Base-by-base conservation (phyloP, 2,113 vertebrate species). In the Aramus guarauna region DNA sequence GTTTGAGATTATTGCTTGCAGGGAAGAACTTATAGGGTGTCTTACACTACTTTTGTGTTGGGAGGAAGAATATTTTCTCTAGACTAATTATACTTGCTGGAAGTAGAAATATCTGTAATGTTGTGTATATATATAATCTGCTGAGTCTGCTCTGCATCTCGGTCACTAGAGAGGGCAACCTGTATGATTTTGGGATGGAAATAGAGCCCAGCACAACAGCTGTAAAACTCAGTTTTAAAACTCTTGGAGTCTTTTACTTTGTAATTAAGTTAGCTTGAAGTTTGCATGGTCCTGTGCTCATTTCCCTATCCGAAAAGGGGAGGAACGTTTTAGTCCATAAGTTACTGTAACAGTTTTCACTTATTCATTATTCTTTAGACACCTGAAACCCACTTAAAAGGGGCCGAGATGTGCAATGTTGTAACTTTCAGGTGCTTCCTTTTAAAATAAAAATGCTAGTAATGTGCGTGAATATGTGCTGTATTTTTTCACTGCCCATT, bases 1-100 rank as follows among this genome's bases (percentile, higher is more conserved):
- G 7, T 79, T 48, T 68, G 64, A 89, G 10, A 52, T 84, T 68
- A 34, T 68, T 87, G 17, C 22, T 36, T 24, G 27, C 66, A 56
- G 30, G 60, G 78, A 34, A 52, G 29, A 89, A 48, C 5, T 52
- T 68, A 11, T 0, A 58, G 55, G 5, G 12, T 83, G 34, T 72
- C 82, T 85, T 56, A 39, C 15, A 20, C 1, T 3, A 30, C 39
- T 84, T 85, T 82, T 91, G 34, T 41, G 22, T 67, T 59, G 77
- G 21, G 59, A 85, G 27, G 43, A 94, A 80, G 39, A 88, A 13
- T 43, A 23, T 55, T 24, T 87, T 94, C 75, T 56, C 43, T 86
- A 18, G 34, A 60, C 15, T 80, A 84, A 30, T 73, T 92, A 18
- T 7, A 6, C 36, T 69, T 72, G 26, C 32, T 94, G 83, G 53